These are phyloP conservation scores for Vidua macroura DNA, from an alignment of 2,113 vertebrate species.

Conservation along the genomic window DNA sequence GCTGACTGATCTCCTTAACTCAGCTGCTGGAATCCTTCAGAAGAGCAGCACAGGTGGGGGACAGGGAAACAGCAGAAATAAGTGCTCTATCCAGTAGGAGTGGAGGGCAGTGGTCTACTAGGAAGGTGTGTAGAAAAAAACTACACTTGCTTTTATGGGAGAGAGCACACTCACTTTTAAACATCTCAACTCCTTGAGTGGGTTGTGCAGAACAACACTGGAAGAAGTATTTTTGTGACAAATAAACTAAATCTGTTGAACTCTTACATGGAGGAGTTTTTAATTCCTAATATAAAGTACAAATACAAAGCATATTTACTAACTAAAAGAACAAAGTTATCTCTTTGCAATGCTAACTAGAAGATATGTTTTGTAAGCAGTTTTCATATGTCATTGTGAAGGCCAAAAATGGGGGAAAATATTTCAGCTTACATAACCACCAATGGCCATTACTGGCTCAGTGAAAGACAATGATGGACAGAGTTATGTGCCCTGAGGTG, in stretches of 20 bases:
- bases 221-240: neutral
- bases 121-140: neutral
- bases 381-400: neutral
- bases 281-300: neutral
- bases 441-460: neutral
- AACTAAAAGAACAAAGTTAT: neutral
- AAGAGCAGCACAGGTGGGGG: neutral
- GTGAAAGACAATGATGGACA: neutral
- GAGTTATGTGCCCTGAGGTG: neutral
- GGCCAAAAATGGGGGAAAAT: neutral
- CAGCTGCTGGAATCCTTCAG: neutral
- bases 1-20: neutral
- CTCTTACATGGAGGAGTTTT: neutral
- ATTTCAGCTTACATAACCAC: neutral
- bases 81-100: neutral
- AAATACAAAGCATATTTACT: neutral
- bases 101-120: neutral
- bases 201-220: neutral
- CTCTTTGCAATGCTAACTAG: neutral
- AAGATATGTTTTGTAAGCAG: neutral
- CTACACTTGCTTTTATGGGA: neutral
- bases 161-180: neutral
- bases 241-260: neutral
- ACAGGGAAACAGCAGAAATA: neutral
- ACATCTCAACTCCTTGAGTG: neutral